These are phyloP conservation scores for Telenomus remus DNA, from an alignment of 1,140 invertebrate genomes.

Conservation along the genomic window DNA sequence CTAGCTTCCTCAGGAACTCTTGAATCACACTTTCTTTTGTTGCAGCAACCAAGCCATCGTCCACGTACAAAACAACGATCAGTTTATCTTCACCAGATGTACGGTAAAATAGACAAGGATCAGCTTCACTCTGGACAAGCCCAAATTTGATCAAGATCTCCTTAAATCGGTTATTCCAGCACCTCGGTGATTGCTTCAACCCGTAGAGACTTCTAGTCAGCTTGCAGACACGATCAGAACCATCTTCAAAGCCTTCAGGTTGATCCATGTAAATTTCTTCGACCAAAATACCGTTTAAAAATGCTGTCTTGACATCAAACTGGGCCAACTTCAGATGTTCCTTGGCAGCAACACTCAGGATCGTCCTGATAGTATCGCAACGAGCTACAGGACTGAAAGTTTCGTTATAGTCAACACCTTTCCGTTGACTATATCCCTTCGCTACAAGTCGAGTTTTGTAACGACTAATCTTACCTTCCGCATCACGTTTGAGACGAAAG, in stretches of 20 bases:
- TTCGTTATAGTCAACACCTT: constrained; percentile 24
- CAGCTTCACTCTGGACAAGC: not conserved
- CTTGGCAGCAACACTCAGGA: constrained; percentile 22
- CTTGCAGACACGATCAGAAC: constrained; percentile 44
- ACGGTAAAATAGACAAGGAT: constrained; percentile 17
- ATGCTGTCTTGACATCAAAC: constrained; percentile 70
- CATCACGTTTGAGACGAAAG: constrained; percentile 11
- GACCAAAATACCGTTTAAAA: constrained; percentile 64
- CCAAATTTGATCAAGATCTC: constrained; percentile 3
- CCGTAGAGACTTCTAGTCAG: constrained; percentile 64
- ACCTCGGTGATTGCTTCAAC: constrained; percentile 66
- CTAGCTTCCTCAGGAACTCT: not conserved
- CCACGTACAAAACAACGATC: constrained; percentile 9
- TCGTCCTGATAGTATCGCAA: constrained; percentile 17
- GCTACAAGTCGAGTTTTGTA: constrained; percentile 28
- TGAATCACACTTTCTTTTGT: not conserved
- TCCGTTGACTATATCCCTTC: constrained; percentile 4
- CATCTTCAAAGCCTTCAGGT: constrained; percentile 58
- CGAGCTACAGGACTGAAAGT: constrained; percentile 30
- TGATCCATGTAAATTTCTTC: constrained; percentile 68
- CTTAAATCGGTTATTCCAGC: constrained; percentile 8
- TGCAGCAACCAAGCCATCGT: constrained; percentile 33
- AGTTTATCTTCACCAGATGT: not conserved
- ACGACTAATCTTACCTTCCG: constrained; percentile 5
- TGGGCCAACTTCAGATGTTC: constrained; percentile 43